Base-by-base conservation (phyloP, 2,113 vertebrate species). In the Danionella cerebrum region DNA sequence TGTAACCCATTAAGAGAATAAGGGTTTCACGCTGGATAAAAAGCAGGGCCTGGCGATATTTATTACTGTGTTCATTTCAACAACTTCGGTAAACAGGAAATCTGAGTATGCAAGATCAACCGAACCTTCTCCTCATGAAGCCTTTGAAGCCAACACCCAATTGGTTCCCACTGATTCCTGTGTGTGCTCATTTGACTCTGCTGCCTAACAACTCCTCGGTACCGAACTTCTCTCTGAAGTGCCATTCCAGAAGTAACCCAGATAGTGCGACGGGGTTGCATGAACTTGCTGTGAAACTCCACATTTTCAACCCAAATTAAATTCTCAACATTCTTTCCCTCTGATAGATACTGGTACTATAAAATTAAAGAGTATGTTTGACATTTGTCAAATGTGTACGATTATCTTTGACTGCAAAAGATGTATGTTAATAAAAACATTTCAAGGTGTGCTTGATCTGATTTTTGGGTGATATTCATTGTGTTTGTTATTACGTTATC, bases 191-290 rank as follows among this genome's bases (percentile, higher is more conserved):
- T 58, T 27, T 57, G 25, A 73, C 48, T 73, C 69, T 50, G 51
- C 44, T 60, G 55, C 58, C 66, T 63, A 19, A 19, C 18, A 41
- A 47, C 39, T 42, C 21, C 27, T 58, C 55, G n/a, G 52, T 71
- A 73, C 52, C 19, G 24, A 57, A 67, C 60, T 47, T 31, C 38
- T 64, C 57, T 55, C 41, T 74, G 12, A 80, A 81, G 82, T 84
- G 79, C 79, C 76, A 80, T 79, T 79, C 77, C 35, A 78, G 44
- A 67, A 75, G 71, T 79, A 67, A 77, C 62, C 62, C 71, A 64
- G 71, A 78, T 65, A 57, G 76, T 69, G 52, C 76, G 47, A 67
- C 57, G 72, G 55, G 79, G 79, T 67, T 78, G 76, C 85, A 83
- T 84, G 79, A 80, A 83, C 55, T 64, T 81, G 72, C 66, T 69